Evolutionary conservation across 2,888 invertebrate species (phyloP).

Genomic region (Polyommatus iphigenia): DNA sequence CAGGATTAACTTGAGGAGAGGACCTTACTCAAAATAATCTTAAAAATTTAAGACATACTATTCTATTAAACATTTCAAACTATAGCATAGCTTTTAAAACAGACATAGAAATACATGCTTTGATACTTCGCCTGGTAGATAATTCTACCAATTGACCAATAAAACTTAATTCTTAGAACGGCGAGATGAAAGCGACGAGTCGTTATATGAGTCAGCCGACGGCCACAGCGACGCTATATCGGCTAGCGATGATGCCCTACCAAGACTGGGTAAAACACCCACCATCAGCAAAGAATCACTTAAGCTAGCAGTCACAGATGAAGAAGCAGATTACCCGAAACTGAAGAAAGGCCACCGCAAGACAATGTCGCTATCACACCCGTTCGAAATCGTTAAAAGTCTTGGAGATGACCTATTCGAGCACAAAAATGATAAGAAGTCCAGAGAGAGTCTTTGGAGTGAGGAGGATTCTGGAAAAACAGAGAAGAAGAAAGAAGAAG

Average conservation of each 20-base stretch:
- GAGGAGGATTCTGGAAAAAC: slow-evolving; percentile 72
- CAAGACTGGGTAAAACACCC: slow-evolving; percentile 65
- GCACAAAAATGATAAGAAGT: slow-evolving; percentile 66
- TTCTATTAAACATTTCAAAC: background rate
- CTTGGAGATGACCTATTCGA: slow-evolving; percentile 76
- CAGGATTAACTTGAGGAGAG: too few species aligned
- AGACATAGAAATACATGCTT: slow-evolving; percentile 16
- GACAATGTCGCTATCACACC: slow-evolving; percentile 74
- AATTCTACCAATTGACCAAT: slow-evolving; percentile 27
- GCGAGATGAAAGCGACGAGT: slow-evolving; percentile 75
- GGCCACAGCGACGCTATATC: slow-evolving; percentile 73
- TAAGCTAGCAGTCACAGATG: slow-evolving; percentile 71
- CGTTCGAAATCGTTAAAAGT: slow-evolving; percentile 70
- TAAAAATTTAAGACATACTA: background rate
- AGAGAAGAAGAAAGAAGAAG: slow-evolving; percentile 67
- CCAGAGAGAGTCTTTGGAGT: slow-evolving; percentile 74
- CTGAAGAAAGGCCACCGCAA: slow-evolving; percentile 70
- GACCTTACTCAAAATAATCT: background rate
- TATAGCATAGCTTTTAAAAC: background rate
- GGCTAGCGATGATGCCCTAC: slow-evolving; percentile 68
- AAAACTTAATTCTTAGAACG: slow-evolving; percentile 54
- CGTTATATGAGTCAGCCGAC: slow-evolving; percentile 73
- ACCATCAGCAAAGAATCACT: slow-evolving; percentile 74
- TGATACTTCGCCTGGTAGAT: background rate
- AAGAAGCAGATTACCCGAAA: slow-evolving; percentile 61